Base-by-base conservation (phyloP, 2,113 vertebrate species). In the Hippocampus abdominalis region DNA sequence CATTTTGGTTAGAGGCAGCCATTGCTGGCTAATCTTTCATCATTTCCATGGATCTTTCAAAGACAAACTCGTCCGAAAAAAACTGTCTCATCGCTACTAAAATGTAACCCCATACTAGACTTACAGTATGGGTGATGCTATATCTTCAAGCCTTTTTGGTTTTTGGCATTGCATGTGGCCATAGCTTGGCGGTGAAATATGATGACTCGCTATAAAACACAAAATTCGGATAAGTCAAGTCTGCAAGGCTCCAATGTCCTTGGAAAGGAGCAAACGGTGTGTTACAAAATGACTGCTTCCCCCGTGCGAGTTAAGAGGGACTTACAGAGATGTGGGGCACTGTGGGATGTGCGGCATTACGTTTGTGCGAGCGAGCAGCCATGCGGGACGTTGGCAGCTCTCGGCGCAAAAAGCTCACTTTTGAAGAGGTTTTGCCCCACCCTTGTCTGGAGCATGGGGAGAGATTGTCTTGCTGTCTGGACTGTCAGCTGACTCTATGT, bases 401-500 rank as follows among this genome's bases (percentile, higher is more conserved):
- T 70, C 70, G 40, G 74, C 83, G 75, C 72, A 74, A 70, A 74
- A 64, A 75, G 70, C 68, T 74, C 70, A 75, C 74, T 86, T 57
- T 57, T 27, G 77, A 78, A 77, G 77, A 84, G 79, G 57, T 72
- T 80, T 73, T 79, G 42, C 39, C 62, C 62, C 63, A 60, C 57
- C 57, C 65, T 75, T 3, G 75, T 84, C 80, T 79, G 79, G 71
- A 75, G 70, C 84, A 75, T 44, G 71, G 80, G 72, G 82, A 85
- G 86, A 77, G 69, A 77, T 70, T 64, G 80, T 84, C 75, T 74
- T 81, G 83, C 79, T 80, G 86, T 84, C 84, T 86, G 81, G 83
- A 67, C 81, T 78, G 80, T 83, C 81, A 85, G 72, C 18, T 87
- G 85, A 88, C 77, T 75, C 82, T 82, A 74, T 61, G 51, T 69